These are phyloP conservation scores for Caenorhabditis sp. DNA, from an alignment of 2,888 invertebrate species.

Conservation along the genomic window DNA sequence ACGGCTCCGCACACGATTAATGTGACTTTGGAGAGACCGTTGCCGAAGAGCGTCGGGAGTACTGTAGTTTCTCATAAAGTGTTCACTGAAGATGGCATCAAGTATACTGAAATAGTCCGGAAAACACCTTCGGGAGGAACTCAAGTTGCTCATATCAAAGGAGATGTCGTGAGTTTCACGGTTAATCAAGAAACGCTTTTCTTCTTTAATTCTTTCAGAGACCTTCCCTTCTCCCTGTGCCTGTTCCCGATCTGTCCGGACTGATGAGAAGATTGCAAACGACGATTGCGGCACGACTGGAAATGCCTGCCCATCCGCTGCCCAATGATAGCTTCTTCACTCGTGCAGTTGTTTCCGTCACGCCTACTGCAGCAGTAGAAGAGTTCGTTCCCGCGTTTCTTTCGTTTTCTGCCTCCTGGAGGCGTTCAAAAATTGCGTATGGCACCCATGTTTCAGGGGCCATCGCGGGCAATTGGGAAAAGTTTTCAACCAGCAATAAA, in stretches of 20 bases:
- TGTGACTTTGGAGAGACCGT: not conserved
- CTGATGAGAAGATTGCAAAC: constrained; percentile 18
- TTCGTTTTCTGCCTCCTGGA: constrained; percentile 56
- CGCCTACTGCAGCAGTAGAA: too few relatives aligned
- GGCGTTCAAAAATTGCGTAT: constrained; percentile 75
- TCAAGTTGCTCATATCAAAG: constrained; percentile 30
- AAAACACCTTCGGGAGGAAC: constrained; percentile 25
- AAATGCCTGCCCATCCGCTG: not conserved
- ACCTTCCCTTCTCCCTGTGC: constrained; percentile 32
- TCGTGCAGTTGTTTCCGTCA: too few relatives aligned
- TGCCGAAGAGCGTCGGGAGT: constrained; percentile 4
- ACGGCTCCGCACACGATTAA: not conserved
- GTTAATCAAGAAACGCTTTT: not conserved
- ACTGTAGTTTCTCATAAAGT: constrained; percentile 17
- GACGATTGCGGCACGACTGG: constrained; percentile 1
- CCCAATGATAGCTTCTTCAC: too few relatives aligned
- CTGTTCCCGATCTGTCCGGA: constrained; percentile 19
- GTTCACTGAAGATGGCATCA: constrained; percentile 43
- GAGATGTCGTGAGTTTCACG: constrained; percentile 28
- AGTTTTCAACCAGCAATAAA: constrained; percentile 79
- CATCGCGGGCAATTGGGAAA: constrained; percentile 77
- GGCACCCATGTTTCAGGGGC: constrained; percentile 72
- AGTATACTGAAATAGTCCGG: constrained; percentile 29
- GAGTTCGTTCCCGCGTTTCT: too few relatives aligned
- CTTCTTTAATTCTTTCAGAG: constrained; percentile 1